A percentile compares a stretch with the other conserved stretches of the same genome.
These are phyloP conservation scores for Gouania willdenowi DNA, from an alignment of 2,797 vertebrate genomes.

Conservation along the genomic window DNA sequence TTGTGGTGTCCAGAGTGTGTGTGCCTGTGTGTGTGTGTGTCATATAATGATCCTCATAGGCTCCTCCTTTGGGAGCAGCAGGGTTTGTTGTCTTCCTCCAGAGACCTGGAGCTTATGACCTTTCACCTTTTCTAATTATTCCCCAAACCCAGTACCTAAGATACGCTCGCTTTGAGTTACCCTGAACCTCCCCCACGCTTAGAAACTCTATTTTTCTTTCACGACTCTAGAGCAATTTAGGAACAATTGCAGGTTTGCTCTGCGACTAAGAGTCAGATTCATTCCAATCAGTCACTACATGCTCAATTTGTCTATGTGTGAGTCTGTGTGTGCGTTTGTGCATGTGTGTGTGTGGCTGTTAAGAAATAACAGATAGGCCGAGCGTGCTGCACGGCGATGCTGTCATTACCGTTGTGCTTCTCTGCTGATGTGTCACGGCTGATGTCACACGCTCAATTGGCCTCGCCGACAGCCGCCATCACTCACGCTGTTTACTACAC, in stretches of 20 bases:
- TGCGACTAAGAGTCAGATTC: slow-evolving; percentile 39
- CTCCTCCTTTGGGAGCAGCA: slow-evolving; percentile 33
- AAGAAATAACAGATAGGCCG: slow-evolving; percentile 58
- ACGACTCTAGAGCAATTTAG: slow-evolving; percentile 17
- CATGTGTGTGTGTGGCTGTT: slow-evolving; percentile 27
- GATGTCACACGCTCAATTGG: slow-evolving; percentile 79
- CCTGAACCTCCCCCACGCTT: not conserved
- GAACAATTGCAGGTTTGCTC: slow-evolving; percentile 25
- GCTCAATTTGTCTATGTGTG: slow-evolving; percentile 8
- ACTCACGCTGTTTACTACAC: slow-evolving; percentile 64
- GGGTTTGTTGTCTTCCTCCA: slow-evolving; percentile 55
- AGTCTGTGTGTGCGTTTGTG: slow-evolving; percentile 7
- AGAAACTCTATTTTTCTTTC: slow-evolving; percentile 8
- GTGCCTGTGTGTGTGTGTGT: slow-evolving; percentile 17
- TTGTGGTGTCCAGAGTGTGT: slow-evolving; percentile 17
- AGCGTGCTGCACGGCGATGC: slow-evolving; percentile 46
- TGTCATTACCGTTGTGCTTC: slow-evolving; percentile 71
- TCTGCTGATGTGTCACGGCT: slow-evolving; percentile 65
- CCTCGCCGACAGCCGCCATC: slow-evolving; percentile 65
- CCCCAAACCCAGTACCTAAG: slow-evolving; percentile 21
- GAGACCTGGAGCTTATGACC: slow-evolving; percentile 46
- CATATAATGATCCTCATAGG: slow-evolving; percentile 54
- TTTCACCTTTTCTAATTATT: slow-evolving; percentile 55
- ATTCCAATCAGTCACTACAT: slow-evolving; percentile 18
- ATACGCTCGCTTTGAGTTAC: slow-evolving; percentile 33